Percentiles rank a stretch among this genome's conserved stretches.
Conservation (phyloP, 2,113 vertebrate species). For the Silurus asotus region DNA sequence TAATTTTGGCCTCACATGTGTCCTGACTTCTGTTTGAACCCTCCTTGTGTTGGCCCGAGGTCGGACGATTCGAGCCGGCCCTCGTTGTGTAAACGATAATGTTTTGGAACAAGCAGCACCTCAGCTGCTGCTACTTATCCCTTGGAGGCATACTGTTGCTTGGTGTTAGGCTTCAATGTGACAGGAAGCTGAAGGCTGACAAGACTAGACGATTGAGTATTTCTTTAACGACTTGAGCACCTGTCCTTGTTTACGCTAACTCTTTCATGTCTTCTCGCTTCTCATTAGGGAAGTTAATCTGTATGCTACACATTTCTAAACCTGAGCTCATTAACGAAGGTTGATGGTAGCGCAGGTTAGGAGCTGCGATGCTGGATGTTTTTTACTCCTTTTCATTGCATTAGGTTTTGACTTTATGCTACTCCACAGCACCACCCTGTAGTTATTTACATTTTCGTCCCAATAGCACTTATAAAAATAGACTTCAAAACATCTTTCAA, state of each 20-base stretch:
- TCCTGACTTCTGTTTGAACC: conserved; percentile 11
- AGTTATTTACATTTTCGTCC: background rate
- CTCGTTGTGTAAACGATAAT: conserved; percentile 7
- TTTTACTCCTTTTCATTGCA: background rate
- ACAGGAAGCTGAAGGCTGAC: background rate
- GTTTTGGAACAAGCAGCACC: background rate
- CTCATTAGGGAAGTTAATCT: background rate
- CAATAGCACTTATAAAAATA: background rate
- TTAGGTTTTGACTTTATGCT: background rate
- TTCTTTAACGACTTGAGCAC: background rate
- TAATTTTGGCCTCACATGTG: conserved; percentile 35
- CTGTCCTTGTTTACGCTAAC: background rate
- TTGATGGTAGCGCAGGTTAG: background rate
- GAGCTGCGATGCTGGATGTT: background rate
- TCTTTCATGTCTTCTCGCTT: background rate
- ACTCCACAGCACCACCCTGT: too few relatives aligned
- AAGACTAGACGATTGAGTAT: background rate
- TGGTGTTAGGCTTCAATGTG: background rate
- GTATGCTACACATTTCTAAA: background rate
- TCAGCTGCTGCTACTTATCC: background rate
- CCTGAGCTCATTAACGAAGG: background rate
- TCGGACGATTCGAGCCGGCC: background rate
- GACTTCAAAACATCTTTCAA: background rate
- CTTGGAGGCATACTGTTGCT: conserved; percentile 18
- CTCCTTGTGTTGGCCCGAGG: background rate